Conservation (phyloP, 2,797 vertebrate species). For the Miopithecus talapoin region DNA sequence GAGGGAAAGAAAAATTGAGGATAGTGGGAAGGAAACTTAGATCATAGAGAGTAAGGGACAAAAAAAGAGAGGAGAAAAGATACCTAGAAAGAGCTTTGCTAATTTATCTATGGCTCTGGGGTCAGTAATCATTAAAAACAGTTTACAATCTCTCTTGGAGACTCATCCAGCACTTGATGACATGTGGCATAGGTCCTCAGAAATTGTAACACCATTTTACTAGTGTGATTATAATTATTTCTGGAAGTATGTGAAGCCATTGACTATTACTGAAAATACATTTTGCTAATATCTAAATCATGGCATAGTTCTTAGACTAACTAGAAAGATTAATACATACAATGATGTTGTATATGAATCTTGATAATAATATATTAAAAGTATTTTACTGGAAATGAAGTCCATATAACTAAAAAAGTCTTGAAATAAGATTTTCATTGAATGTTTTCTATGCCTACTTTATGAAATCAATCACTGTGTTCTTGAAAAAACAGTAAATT, state of each 20-base stretch:
- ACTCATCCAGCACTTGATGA: fast-evolving
- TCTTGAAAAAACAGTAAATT: neutral
- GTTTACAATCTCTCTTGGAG: fast-evolving
- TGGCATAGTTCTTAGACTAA: neutral
- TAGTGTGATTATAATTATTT: neutral
- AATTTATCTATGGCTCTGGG: neutral
- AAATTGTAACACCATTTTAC: neutral
- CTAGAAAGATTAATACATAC: neutral
- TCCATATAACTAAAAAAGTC: neutral
- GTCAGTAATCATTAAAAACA: neutral
- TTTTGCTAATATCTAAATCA: neutral
- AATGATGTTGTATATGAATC: neutral
- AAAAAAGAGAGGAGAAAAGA: neutral
- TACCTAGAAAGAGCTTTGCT: neutral
- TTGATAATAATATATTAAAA: neutral
- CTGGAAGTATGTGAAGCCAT: neutral
- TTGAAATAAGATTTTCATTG: neutral
- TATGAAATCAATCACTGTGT: neutral
- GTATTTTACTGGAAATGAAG: neutral
- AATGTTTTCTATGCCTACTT: neutral
- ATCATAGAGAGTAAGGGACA: neutral
- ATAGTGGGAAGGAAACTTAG: neutral
- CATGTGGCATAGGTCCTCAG: fast-evolving
- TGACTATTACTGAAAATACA: neutral
- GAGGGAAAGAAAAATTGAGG: neutral